These are phyloP conservation scores for Paracanthobrama guichenoti DNA, from an alignment of 2,113 vertebrate genomes.

Conservation along the genomic window DNA sequence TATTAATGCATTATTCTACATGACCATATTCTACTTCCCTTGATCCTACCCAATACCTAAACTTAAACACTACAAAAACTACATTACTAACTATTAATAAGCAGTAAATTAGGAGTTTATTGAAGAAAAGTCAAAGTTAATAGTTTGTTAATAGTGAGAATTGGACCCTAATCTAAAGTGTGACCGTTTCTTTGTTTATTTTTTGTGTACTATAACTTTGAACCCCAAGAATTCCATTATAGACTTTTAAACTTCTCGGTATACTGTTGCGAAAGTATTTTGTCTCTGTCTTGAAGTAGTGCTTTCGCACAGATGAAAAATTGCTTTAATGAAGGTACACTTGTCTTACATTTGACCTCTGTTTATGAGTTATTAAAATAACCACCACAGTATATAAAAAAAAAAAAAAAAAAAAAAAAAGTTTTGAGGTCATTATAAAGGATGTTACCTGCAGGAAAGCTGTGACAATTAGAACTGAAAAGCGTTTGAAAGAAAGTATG, in stretches of 20 bases:
- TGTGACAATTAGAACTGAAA: neutral
- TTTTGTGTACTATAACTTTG: neutral
- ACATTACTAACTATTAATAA: too few species aligned
- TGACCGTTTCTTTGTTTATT: neutral
- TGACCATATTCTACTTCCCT: too few species aligned
- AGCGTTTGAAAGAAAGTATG: neutral
- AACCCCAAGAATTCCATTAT: neutral
- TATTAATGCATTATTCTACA: too few species aligned
- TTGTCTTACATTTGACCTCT: conserved; percentile 6
- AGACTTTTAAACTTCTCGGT: neutral
- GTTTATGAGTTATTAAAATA: conserved; percentile 10
- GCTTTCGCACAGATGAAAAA: neutral
- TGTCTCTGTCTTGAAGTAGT: neutral
- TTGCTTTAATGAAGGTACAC: conserved; percentile 22
- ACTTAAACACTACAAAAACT: too few species aligned
- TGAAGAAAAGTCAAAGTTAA: too few species aligned
- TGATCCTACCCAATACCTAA: too few species aligned
- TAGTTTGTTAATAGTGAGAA: too few species aligned
- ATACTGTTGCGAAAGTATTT: too few species aligned
- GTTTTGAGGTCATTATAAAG: neutral
- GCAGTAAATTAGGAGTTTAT: too few species aligned
- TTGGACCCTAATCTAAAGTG: too few species aligned
- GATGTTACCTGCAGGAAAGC: neutral
- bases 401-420: neutral
- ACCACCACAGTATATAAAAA: neutral